Evolutionary conservation across 2,113 vertebrate genomes (phyloP), one percentile per base, ranked within the genome.

Genomic region (Oceanites oceanicus): DNA sequence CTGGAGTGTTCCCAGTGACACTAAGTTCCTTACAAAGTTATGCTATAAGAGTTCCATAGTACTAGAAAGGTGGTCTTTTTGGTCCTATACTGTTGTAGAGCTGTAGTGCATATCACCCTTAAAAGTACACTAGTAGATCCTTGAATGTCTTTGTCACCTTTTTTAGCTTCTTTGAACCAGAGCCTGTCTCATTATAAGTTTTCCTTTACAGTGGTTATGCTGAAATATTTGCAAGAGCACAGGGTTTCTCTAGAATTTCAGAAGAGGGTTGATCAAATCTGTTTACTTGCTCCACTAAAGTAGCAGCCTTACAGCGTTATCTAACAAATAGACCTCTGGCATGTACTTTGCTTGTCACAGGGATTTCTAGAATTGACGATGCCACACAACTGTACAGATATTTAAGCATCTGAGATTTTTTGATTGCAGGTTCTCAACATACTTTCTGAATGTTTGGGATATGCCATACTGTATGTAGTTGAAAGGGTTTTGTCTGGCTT

Each of bases 41-140:
- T 9, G 15, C 13, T 36, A 0, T 1, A 1, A 2, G 1, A 34
- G 23, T 36, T 58, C 32, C 50, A 3, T 5, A 9, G 21, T 6
- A 15, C 26, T 74, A 19, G 19, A 32, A 52, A 5, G 4, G 17
- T 32, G 18, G 27, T 62, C n/a, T 16, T 34, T 63, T 45, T 49
- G 44, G 12, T 58, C 25, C 74, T 44, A 2, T 36, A 32, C 38
- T 82, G 40, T 59, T 82, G 20, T 6, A 13, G 42, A 72, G 47
- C 72, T 50, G 30, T 45, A 20, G 29, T 11, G 10, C 18, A 0
- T 38, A 36, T 44, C 30, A 4, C 26, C 11, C 22, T 40, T 52
- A 2, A 15, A 32, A 7, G 56, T 23, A 30, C 6, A 18, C 38
- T 70, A 71, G 12, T 11, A 78, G 14, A 15, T 36, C n/a, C 25